Base-by-base conservation (phyloP, 2,888 invertebrate species). In the Dryobotodes eremita region DNA sequence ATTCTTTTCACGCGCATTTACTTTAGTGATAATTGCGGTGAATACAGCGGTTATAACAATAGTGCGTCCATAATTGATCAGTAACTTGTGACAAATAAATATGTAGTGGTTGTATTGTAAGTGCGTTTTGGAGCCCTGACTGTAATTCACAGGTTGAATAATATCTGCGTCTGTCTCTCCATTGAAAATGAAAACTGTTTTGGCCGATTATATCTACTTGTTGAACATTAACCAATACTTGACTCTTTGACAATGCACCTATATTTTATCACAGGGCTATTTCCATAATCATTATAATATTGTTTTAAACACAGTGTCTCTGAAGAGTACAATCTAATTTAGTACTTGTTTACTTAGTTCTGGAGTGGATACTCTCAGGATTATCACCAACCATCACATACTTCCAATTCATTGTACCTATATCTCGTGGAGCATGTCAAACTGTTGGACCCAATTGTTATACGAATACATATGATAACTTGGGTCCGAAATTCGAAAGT, bases 161-260 rank as follows among this genome's bases (percentile, higher is more conserved):
- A n/a, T 23, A n/a, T 11, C 0, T 31, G 7, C 1, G 4, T 50
- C 20, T 7, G 23, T 64, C 6, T 7, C 11, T 57, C 10, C 46
- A 55, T 11, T 71, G 7, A 57, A 64, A 71, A 50, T 42, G 0
- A 64, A 46, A 55, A 61, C 23, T 23, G 7, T 55, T 79, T 61
- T 59, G 36, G 46, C 46, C 7, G 15, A 55, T 59, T 7, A 23
- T 23, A 55, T 53, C 46, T n/a, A 66, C 17, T 46, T 23, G 57
- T 79, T 79, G 53, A 79, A 53, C 73, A 26, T 26, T 0, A 59
- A 46, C 36, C 46, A 79, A 79, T 53, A 72, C 36, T 71, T 31
- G 57, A 65, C 50, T 53, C 50, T 72, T 78, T 50, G 42, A 53
- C 57, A n/a, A 53, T 73, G 36, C 46, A 66, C 31, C 72, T 72